phyloP scores from a whole-genome alignment of 2,797 vertebrate species.

The Periparus ater region DNA sequence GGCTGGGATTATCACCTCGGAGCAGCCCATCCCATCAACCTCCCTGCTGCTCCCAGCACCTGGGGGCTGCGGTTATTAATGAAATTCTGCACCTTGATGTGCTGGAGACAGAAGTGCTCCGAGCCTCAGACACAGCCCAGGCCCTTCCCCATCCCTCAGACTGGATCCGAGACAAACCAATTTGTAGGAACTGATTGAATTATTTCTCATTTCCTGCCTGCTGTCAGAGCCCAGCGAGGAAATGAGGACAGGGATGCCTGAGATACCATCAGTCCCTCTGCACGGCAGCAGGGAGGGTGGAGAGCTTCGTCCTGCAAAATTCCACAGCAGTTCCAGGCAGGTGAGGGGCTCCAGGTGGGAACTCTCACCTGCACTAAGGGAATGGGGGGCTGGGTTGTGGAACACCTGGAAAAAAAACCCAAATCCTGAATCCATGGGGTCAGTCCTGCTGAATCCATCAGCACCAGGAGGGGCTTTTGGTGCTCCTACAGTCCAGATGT shows the following conservation, averaged over 20 bases:
- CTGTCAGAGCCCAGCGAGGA: not conserved
- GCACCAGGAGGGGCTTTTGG: no score
- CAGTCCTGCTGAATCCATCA: no score
- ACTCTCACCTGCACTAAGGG: not conserved
- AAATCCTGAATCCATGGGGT: no score
- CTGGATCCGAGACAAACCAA: not conserved
- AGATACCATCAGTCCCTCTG: not conserved
- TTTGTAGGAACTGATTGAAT: constrained; percentile 1
- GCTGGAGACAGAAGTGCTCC: not conserved
- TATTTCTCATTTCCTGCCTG: constrained; percentile 32
- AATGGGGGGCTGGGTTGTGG: no score
- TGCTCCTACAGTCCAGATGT: no score
- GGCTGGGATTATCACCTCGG: not conserved
- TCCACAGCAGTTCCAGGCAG: not conserved
- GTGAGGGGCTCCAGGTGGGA: not conserved
- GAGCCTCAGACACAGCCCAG: not conserved
- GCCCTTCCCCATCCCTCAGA: not conserved
- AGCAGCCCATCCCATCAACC: not conserved
- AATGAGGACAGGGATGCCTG: not conserved
- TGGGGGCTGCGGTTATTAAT: not conserved
- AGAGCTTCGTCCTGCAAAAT: not conserved
- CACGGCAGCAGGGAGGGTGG: not conserved
- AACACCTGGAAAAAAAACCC: no score
- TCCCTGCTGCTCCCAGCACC: not conserved
- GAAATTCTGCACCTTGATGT: not conserved